Base-by-base conservation (phyloP, 2,888 invertebrate genomes). In the Lasius fuliginosus region DNA sequence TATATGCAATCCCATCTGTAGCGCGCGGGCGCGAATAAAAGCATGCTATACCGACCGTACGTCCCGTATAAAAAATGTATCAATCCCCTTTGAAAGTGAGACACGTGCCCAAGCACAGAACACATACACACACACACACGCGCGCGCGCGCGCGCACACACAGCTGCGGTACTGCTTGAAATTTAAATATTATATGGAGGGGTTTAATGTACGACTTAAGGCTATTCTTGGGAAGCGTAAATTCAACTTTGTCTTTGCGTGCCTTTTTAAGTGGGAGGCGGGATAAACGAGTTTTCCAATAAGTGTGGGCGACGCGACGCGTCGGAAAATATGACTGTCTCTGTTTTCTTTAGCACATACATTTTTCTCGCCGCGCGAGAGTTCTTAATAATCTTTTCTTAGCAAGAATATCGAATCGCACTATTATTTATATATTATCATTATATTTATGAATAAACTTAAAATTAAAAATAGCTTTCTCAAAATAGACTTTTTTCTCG, bases 31-130 rank as follows among this genome's bases (percentile, higher is more conserved):
- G 6, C 23, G 18, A 60, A n/a, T 40, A 42, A 40, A 56, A 42
- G 30, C 33, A 1, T 11, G 18, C 67, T 67, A 49, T 49, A 40
- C 67, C 42, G 56, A 56, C 23, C 46, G 56, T 81, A 81, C 23
- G 46, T 36, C 46, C 27, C 60, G 11, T 53, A 81, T 81, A 73
- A 81, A 81, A 81, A 60, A 81, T 81, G 71, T 73, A 81, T 81
- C 60, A 81, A 81, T 73, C 36, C n/a, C 53, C 15, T 71, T 79
- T 71, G 46, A 71, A 79, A 33, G 73, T 60, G 36, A 71, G 69
- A 53, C 58, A 79, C 71, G 60, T 71, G n/a, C 49, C 36, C 60
- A 15, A 49, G 58, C 46, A 46, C 46, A 40, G 42, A 42, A 42
- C 12, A 42, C 11, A 18, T 18, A 46, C 46, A 46, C 46, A 49